A percentile compares a stretch with the other conserved stretches of the same genome.
phyloP scores from a whole-genome alignment of 92 coral and sea anemone species.

The Phenganax subtilis region DNA sequence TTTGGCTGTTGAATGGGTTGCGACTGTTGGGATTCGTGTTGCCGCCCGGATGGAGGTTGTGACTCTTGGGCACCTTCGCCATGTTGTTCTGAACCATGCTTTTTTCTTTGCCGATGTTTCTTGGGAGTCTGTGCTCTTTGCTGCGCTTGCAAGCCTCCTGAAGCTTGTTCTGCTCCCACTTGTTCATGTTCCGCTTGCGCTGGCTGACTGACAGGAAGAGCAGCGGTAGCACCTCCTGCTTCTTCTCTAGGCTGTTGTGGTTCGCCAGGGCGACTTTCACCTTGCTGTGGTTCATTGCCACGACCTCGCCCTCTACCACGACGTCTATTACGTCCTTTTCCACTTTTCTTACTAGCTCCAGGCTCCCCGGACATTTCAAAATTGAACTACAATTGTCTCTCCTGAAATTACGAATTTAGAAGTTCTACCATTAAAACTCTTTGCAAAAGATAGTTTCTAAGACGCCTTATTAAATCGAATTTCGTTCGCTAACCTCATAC shows the following conservation, averaged over 20 bases:
- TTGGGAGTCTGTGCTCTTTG: constrained; percentile 13
- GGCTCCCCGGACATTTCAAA: constrained; percentile 21
- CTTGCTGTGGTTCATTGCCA: constrained; percentile 24
- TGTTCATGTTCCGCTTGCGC: background rate
- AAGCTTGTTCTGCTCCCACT: background rate
- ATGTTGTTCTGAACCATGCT: background rate
- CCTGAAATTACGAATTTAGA: background rate
- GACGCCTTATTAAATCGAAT: background rate
- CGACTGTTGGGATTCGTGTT: background rate
- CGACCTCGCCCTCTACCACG: constrained; percentile 34
- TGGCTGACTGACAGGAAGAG: background rate
- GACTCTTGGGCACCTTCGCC: background rate
- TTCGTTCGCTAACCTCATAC: background rate
- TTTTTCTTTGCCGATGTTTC: constrained; percentile 10
- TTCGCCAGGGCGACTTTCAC: constrained; percentile 38
- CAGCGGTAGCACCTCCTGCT: constrained; percentile 1
- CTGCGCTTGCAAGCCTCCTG: background rate
- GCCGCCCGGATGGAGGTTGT: background rate
- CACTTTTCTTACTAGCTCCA: background rate
- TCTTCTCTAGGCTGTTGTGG: constrained; percentile 19
- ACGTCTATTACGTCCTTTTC: constrained; percentile 14
- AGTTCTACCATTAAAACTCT: background rate
- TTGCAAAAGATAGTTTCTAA: background rate
- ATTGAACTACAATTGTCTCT: background rate
- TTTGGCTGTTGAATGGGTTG: background rate